phyloP scores from a whole-genome alignment of 2,797 vertebrate species.

The Hydrolagus colliei region DNA sequence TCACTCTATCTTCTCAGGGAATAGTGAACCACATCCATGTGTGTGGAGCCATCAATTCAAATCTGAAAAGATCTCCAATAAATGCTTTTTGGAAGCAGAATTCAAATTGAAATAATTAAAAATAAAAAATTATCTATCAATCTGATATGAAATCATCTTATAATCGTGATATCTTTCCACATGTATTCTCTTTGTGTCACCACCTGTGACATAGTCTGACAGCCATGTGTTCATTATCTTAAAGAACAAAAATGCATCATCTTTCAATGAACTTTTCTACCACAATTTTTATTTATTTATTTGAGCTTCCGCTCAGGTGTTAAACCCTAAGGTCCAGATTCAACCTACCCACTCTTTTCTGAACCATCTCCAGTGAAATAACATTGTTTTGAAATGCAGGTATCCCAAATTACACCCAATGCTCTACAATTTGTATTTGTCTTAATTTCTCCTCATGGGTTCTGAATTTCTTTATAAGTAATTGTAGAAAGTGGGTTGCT shows the following conservation, averaged over 20 bases:
- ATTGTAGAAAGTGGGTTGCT: neutral
- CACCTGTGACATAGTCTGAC: too few species aligned
- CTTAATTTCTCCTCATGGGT: neutral
- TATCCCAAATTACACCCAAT: neutral
- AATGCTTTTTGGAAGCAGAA: too few species aligned
- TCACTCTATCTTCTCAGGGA: neutral
- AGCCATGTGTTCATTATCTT: too few species aligned
- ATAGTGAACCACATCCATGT: neutral
- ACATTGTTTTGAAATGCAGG: neutral
- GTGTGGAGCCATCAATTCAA: neutral
- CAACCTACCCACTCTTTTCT: neutral
- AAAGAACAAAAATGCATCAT: too few species aligned
- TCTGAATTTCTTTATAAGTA: neutral
- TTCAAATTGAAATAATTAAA: too few species aligned
- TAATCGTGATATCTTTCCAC: too few species aligned
- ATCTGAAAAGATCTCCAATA: neutral
- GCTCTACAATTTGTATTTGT: neutral
- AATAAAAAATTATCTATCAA: too few species aligned
- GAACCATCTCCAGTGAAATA: neutral
- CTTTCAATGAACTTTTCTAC: too few species aligned
- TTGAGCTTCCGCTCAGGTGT: neutral
- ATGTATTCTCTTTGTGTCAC: too few species aligned
- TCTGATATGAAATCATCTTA: too few species aligned
- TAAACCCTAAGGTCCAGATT: neutral
- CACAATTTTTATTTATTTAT: neutral